phyloP scores from a whole-genome alignment of 2,888 invertebrate genomes.

The Acrobasis suavella region DNA sequence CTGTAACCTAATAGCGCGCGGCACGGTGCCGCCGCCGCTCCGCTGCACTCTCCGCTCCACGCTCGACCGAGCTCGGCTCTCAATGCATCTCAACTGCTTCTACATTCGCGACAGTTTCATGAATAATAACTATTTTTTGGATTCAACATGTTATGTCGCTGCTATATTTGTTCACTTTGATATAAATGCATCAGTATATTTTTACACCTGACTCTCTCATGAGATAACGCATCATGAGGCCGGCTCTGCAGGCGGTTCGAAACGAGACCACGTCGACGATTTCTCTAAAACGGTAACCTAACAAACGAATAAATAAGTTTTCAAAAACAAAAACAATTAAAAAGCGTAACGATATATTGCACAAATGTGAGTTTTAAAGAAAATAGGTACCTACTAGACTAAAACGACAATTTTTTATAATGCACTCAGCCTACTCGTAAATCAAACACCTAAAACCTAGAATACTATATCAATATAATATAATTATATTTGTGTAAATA shows the following conservation, averaged over 20 bases:
- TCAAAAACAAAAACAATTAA: slow-evolving; percentile 62
- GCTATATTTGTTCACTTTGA: not conserved
- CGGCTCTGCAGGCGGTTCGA: slow-evolving; percentile 48
- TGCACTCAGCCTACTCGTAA: slow-evolving; percentile 70
- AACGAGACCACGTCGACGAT: slow-evolving; percentile 61
- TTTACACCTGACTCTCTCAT: not conserved
- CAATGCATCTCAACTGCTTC: slow-evolving; percentile 33
- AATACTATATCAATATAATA: slow-evolving; percentile 82
- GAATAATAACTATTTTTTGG: not conserved
- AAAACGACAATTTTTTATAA: slow-evolving; percentile 51
- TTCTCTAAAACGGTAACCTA: slow-evolving; percentile 56
- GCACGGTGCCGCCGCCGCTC: slow-evolving; percentile 41
- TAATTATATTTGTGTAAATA: slow-evolving; percentile 83
- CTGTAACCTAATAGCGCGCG: slow-evolving; percentile 64
- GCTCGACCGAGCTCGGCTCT: slow-evolving; percentile 41
- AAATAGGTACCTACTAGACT: slow-evolving; percentile 56
- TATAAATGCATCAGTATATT: not conserved
- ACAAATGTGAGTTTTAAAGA: slow-evolving; percentile 64
- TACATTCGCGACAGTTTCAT: not conserved
- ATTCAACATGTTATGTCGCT: not conserved
- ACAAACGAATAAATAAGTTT: slow-evolving; percentile 47
- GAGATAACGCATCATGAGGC: slow-evolving; percentile 37
- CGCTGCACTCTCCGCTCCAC: slow-evolving; percentile 40
- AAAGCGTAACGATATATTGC: slow-evolving; percentile 80
- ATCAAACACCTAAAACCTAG: slow-evolving; percentile 81